Percentiles rank a stretch among this genome's conserved stretches.
Evolutionary conservation across 2,113 vertebrate species (phyloP).

Genomic region (Alethe castanea): DNA sequence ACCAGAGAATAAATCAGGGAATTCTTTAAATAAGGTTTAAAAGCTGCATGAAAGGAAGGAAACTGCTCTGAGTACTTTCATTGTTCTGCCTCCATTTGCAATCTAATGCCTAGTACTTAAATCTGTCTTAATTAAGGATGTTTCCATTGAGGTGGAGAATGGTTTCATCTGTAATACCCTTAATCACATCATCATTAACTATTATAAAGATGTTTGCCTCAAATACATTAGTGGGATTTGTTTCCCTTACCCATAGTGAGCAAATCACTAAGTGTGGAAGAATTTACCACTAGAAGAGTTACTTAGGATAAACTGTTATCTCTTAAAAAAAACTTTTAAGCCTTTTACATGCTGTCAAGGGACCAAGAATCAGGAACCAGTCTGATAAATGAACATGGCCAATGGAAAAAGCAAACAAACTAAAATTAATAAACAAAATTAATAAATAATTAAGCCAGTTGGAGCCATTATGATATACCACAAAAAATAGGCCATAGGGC

Average conservation of each 20-base stretch:
- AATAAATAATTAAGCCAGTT: neutral
- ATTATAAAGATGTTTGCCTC: neutral
- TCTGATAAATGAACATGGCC: neutral
- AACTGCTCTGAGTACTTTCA: neutral
- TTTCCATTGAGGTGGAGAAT: conserved; percentile 37
- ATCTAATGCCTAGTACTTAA: conserved; percentile 19
- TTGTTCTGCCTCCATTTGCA: conserved; percentile 29
- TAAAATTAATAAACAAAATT: neutral
- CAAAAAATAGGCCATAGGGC: neutral
- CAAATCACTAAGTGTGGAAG: neutral
- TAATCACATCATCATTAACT: conserved; percentile 54
- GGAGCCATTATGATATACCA: neutral
- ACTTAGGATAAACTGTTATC: neutral
- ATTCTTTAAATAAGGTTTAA: neutral
- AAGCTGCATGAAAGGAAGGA: neutral
- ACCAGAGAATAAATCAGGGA: neutral
- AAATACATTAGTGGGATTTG: neutral
- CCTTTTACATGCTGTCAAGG: neutral
- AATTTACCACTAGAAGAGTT: neutral
- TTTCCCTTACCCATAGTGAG: neutral
- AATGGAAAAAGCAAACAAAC: neutral
- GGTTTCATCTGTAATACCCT: neutral
- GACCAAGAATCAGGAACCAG: neutral
- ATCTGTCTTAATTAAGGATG: conserved; percentile 45
- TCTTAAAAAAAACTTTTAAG: neutral